Percentiles rank a stretch among this genome's conserved stretches.
These are phyloP conservation scores for Contarinia nasturtii DNA, from an alignment of 1,140 invertebrate genomes.

Conservation along the genomic window DNA sequence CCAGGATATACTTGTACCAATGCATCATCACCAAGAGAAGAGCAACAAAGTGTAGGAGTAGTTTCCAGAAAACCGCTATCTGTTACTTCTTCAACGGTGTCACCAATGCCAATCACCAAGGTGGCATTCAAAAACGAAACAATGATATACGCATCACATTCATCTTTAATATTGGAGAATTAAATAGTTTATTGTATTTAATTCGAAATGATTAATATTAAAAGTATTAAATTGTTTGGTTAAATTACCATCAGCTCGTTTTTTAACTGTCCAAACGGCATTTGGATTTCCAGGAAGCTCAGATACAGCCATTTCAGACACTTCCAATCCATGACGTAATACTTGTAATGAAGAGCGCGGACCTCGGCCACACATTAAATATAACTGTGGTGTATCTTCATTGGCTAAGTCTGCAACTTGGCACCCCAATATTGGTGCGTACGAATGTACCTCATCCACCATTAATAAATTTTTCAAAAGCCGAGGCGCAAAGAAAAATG, in stretches of 20 bases:
- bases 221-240: too few species aligned
- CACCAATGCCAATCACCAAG: constrained; percentile 95
- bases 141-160: constrained; percentile 99
- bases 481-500: constrained; percentile 95
- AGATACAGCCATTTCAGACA: constrained; percentile 98
- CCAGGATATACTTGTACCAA: constrained; percentile 69
- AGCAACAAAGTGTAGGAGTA: constrained; percentile 92
- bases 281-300: constrained; percentile 98
- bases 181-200: too few species aligned
- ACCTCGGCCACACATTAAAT: constrained; percentile 88
- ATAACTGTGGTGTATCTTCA: constrained; percentile 97
- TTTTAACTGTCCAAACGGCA: constrained; percentile 98
- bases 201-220: too few species aligned
- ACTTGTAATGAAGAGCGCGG: constrained; percentile 84
- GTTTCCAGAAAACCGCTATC: constrained; percentile 98
- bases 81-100: constrained; percentile 99
- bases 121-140: constrained; percentile 99
- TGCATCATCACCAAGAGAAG: constrained; percentile 91
- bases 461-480: constrained; percentile 87
- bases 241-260: constrained; percentile 58
- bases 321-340: constrained; percentile 91
- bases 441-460: constrained; percentile 94
- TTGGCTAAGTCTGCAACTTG: constrained; percentile 72
- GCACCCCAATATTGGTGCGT: constrained; percentile 80
- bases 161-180: too few species aligned